Base-by-base conservation (phyloP, 2,888 invertebrate genomes). In the Geophilus truncorum region DNA sequence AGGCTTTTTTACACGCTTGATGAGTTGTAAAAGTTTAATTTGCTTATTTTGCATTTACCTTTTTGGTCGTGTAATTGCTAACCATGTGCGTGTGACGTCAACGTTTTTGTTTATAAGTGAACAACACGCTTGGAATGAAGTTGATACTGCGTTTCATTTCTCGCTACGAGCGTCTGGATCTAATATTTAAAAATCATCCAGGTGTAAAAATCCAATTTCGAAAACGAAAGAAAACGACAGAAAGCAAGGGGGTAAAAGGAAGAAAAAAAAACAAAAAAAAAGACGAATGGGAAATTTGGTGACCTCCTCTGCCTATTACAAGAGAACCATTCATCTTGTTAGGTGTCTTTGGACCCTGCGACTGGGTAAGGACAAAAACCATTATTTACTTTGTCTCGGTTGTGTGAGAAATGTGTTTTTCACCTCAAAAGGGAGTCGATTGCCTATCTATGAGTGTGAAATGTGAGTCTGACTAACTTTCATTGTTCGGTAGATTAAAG, bases 1-100 rank as follows among this genome's bases (percentile, higher is more conserved):
- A 45, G 18, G 45, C 62, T 62, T 62, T 62, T 62, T 62, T 25
- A 62, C 23, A 62, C 25, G 23, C 28, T 62, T 62, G 28, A 62
- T 62, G 62, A 25, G 62, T 23, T 62, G 62, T 62, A 25, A 62
- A 62, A 62, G 62, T 62, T 62, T 62, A 62, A 62, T 62, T 62
- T 62, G 62, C 62, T 62, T 62, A 62, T 62, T 62, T 62, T 62
- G 28, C 62, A 62, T 62, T 62, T 62, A 62, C 62, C 62, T 62
- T 25, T 62, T 62, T 62, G 62, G 62, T 25, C 23, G 23, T 62
- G 62, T 62, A 62, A 62, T 62, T 62, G 62, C 62, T 9, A 28
- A 62, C 62, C 62, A 62, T 62, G 25, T 62, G 62, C 15, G 21
- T 62, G 62, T 62, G 62, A 62, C 62, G 62, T 62, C 62, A 62